phyloP scores from a whole-genome alignment of 2,113 vertebrate species.

The Eubucco bourcierii region DNA sequence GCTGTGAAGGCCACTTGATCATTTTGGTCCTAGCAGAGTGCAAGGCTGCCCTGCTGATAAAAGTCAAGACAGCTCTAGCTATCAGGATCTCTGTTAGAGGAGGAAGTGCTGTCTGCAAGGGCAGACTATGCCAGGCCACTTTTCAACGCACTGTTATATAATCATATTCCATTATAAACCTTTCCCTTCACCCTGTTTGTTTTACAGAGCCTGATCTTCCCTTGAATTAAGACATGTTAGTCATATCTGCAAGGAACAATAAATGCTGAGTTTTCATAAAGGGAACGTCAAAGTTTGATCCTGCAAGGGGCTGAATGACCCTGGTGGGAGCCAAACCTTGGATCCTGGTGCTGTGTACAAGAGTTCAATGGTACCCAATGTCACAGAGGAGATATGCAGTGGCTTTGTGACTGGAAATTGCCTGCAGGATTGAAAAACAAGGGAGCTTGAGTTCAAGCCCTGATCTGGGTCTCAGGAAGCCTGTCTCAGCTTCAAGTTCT shows the following conservation, averaged over 20 bases:
- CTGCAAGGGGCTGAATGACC: neutral
- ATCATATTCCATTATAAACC: neutral
- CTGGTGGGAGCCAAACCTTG: rapidly evolving
- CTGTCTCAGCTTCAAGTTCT: neutral
- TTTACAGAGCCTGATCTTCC: neutral
- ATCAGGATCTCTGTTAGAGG: constrained; percentile 4
- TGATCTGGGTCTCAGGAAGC: neutral
- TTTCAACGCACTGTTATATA: constrained; percentile 1
- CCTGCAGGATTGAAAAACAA: neutral
- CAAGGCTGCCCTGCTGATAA: constrained; percentile 60
- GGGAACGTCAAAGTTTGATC: neutral
- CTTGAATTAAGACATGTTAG: neutral
- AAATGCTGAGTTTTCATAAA: neutral
- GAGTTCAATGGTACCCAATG: neutral
- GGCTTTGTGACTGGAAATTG: neutral
- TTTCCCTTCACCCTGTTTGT: neutral
- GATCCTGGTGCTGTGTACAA: neutral
- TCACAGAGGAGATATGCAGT: neutral
- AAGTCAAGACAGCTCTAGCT: constrained; percentile 57
- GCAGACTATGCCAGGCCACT: constrained; percentile 34
- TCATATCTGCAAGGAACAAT: rapidly evolving
- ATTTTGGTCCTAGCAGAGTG: constrained; percentile 49
- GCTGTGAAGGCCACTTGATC: constrained; percentile 74
- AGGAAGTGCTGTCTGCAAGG: constrained; percentile 21
- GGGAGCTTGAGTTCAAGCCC: neutral